phyloP scores from a whole-genome alignment of 2,888 invertebrate species.

The Coelinius sp. region DNA sequence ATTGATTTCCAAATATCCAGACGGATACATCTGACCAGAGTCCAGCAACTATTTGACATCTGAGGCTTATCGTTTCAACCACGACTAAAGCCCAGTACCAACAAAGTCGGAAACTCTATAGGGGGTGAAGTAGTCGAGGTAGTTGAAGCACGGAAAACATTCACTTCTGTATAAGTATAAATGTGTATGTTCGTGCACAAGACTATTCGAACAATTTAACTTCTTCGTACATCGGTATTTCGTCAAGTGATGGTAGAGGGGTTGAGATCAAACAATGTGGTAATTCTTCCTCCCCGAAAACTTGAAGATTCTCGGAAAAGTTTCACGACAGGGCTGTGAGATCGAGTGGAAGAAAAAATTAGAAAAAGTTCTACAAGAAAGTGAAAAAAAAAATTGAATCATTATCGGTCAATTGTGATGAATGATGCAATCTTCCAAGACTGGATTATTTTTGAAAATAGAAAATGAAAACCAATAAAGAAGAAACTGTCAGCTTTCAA shows the following conservation, averaged over 20 bases:
- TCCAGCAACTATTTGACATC: conserved; percentile 6
- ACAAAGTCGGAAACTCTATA: neutral
- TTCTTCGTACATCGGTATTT: conserved; percentile 26
- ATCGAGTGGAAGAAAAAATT: neutral
- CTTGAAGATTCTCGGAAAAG: conserved; percentile 16
- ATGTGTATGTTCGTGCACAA: conserved; percentile 1
- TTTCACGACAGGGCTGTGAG: conserved; percentile 11
- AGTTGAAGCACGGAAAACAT: neutral
- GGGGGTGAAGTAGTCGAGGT: neutral
- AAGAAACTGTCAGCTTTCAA: neutral
- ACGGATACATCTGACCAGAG: neutral
- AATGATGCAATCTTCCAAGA: conserved; percentile 18
- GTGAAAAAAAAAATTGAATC: neutral
- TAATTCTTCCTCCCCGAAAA: conserved; percentile 27
- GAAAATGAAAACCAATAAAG: neutral
- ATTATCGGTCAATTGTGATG: conserved; percentile 21
- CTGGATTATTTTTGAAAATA: neutral
- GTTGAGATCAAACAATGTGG: conserved; percentile 17
- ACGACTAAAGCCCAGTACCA: neutral
- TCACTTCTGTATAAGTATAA: neutral
- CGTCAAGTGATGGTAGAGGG: neutral
- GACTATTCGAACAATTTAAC: conserved; percentile 34
- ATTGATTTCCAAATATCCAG: neutral
- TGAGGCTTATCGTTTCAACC: neutral
- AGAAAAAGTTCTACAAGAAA: no score